Base-by-base conservation (phyloP, 2,888 invertebrate genomes). In the Camptogramma bilineatum region DNA sequence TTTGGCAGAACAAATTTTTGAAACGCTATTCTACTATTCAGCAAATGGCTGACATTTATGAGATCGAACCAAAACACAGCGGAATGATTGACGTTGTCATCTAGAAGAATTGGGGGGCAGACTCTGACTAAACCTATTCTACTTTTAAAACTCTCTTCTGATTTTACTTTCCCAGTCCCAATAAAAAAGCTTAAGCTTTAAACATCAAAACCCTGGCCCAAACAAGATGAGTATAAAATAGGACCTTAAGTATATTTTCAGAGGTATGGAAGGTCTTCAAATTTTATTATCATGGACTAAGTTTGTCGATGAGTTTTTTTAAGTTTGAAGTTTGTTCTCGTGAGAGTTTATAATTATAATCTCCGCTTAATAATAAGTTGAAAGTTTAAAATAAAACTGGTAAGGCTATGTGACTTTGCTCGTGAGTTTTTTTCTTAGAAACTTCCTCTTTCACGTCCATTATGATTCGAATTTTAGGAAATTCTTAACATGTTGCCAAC, bases 281-380 rank as follows among this genome's bases (percentile, higher is more conserved):
- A 78, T 78, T 73, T 78, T 77, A 73, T 80, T 79, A 79, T 78
- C 73, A 77, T 71, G 66, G 65, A 71, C 54, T 48, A 73, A 77
- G 68, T 78, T 75, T 61, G 64, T 69, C 47, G 61, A 64, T 31
- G 70, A 73, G 73, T 71, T 76, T 80, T 74, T 78, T 52, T 73
- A 17, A 66, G 54, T 69, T 63, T 64, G 68, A 70, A 69, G 62
- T 68, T 66, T 62, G 67, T 52, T 65, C 62, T 62, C 62, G 57
- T 39, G 63, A 57, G 52, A 63, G 39, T 61, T 61, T 58, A 65
- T 65, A 63, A 68, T 50, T 54, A 61, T 61, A n/a, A 50, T 61
- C 21, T 28, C 7, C 9, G n/a, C 42, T 17, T 54, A 42, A 13
- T 53, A 42, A 53, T 44, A 42, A 17, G 17, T 46, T 46, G 17